These are phyloP conservation scores for Nowickia ferox DNA, from an alignment of 2,888 invertebrate genomes.

Conservation along the genomic window DNA sequence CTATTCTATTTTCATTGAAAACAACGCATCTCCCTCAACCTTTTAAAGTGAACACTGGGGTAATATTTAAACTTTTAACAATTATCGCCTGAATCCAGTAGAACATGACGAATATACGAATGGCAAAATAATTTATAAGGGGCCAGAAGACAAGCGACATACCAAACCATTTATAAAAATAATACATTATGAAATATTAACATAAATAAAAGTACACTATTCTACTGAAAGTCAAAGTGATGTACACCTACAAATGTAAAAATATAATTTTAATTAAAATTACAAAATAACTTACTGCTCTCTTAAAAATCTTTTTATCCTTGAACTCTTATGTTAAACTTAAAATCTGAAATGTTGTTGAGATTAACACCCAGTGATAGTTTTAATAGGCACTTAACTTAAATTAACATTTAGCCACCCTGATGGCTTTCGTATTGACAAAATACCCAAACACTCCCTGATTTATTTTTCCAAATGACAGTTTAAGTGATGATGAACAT, in stretches of 20 bases:
- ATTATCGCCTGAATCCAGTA: conserved; percentile 16
- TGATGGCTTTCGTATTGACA: conserved; percentile 30
- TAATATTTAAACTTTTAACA: conserved; percentile 42
- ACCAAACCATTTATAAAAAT: background rate
- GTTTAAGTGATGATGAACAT: conserved; percentile 41
- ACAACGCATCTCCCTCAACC: background rate
- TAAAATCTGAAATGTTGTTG: conserved; percentile 52
- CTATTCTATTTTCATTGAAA: background rate
- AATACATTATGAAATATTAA: background rate
- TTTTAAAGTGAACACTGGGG: background rate
- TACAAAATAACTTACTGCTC: background rate
- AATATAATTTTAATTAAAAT: too few species aligned
- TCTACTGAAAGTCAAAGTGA: too few species aligned
- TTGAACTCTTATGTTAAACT: background rate
- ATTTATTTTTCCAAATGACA: conserved; percentile 34
- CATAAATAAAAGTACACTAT: background rate
- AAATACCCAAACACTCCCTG: conserved; percentile 42
- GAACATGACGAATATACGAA: conserved; percentile 15
- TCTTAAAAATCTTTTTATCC: conserved; percentile 39
- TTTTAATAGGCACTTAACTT: conserved; percentile 71
- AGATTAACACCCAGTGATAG: conserved; percentile 62
- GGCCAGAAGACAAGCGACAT: conserved; percentile 38
- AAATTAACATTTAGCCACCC: conserved; percentile 69
- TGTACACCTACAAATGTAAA: too few species aligned
- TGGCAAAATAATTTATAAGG: conserved; percentile 53